Evolutionary conservation across 1,140 invertebrate genomes (phyloP).

Genomic region (Acarapis woodi): DNA sequence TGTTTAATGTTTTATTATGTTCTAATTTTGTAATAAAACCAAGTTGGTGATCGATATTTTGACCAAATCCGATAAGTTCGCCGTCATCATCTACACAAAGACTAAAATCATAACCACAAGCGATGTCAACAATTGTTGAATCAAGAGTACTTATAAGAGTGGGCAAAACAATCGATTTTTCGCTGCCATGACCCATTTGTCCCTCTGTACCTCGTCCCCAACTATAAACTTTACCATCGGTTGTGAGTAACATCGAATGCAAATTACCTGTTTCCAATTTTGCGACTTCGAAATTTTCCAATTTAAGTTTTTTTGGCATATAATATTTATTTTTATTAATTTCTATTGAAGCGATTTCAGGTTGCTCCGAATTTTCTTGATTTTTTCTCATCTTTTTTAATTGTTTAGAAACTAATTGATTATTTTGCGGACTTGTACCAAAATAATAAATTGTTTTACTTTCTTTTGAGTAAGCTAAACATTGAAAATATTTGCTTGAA

Average conservation of each 20-base stretch:
- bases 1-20: no score
- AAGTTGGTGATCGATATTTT: constrained; percentile 25
- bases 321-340: not conserved
- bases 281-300: constrained; percentile 7
- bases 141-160: constrained; percentile 8
- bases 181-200: constrained; percentile 30
- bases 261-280: constrained; percentile 33
- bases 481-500: constrained; percentile 47
- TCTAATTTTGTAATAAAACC: no score
- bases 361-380: constrained; percentile 16
- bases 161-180: constrained; percentile 16
- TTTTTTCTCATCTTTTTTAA: constrained; percentile 25
- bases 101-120: constrained; percentile 17
- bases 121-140: constrained; percentile 14
- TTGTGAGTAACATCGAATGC: constrained; percentile 32
- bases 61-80: constrained; percentile 28
- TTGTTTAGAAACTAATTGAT: constrained; percentile 33
- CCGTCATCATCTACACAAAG: constrained; percentile 16
- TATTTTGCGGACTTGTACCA: constrained; percentile 43
- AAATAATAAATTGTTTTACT: constrained; percentile 28
- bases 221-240: constrained; percentile 29
- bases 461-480: constrained; percentile 13
- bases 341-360: not conserved
- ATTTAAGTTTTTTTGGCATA: constrained; percentile 2
- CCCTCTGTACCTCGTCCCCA: constrained; percentile 40